phyloP scores from a whole-genome alignment of 2,113 vertebrate genomes.

The Dasyprocta punctata region DNA sequence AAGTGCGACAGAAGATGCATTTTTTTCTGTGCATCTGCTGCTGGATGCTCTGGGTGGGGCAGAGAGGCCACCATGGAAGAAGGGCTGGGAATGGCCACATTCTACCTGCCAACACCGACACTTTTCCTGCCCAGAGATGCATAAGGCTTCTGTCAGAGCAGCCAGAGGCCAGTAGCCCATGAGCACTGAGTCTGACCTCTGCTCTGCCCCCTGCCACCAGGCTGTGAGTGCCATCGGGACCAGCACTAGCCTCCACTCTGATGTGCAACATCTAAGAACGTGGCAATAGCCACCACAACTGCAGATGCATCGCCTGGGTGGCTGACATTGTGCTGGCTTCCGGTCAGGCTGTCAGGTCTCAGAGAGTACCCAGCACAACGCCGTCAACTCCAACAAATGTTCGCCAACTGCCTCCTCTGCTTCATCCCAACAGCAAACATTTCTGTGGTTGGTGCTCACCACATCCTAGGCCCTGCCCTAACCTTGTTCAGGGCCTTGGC shows the following conservation, averaged over 20 bases:
- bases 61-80: not conserved
- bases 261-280: not conserved
- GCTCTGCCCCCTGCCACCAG: not conserved
- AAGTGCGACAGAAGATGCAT: not conserved
- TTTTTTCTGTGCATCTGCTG: not conserved
- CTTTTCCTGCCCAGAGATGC: not conserved
- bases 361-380: not conserved
- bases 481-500: not conserved
- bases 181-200: not conserved
- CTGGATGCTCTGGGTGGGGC: accelerated
- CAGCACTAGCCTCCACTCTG: not conserved
- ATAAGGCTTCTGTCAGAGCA: not conserved
- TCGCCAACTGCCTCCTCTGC: not conserved
- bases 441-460: not conserved
- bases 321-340: not conserved
- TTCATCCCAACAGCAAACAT: not conserved
- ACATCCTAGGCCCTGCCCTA: accelerated
- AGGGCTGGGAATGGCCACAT: not conserved
- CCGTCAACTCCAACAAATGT: accelerated
- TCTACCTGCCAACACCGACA: not conserved
- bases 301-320: accelerated
- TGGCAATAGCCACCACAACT: not conserved
- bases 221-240: not conserved
- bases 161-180: not conserved
- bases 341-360: not conserved